phyloP scores from a whole-genome alignment of 2,888 invertebrate genomes.

The Phortica magna region DNA sequence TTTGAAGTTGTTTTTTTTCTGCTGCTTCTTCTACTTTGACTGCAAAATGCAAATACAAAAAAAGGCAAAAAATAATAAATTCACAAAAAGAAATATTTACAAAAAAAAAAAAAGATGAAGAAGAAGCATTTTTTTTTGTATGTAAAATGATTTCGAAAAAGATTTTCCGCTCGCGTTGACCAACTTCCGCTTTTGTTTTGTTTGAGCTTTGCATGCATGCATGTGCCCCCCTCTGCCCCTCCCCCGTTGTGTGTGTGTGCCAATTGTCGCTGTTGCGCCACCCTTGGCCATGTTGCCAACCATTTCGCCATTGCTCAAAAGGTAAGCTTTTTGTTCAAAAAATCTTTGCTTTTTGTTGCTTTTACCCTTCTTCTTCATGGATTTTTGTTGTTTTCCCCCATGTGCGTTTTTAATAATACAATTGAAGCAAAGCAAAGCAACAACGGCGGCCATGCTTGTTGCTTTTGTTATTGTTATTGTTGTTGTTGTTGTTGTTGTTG shows the following conservation, averaged over 20 bases:
- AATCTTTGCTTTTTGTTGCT: neutral
- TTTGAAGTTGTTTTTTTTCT: conserved; percentile 10
- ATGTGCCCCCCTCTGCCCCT: neutral
- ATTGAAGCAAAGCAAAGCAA: neutral
- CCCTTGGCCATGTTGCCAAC: conserved; percentile 22
- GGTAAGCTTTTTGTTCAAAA: conserved; percentile 1
- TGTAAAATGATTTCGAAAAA: conserved; percentile 22
- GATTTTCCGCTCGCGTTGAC: conserved; percentile 6
- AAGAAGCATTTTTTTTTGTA: conserved; percentile 4
- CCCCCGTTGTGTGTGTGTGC: neutral
- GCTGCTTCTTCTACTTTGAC: neutral
- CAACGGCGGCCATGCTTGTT: neutral
- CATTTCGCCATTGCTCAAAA: neutral
- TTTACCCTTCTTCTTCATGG: neutral
- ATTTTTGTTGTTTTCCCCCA: neutral
- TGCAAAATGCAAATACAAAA: neutral
- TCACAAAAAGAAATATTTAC: neutral
- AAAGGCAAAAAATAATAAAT: neutral
- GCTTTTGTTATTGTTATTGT: neutral
- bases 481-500: conserved; percentile 3
- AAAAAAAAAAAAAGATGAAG: conserved; percentile 1
- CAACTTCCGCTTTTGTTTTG: neutral
- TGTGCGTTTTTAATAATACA: conserved; percentile 8
- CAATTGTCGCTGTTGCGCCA: conserved; percentile 7
- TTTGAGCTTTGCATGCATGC: neutral